Conservation (phyloP, 2,888 invertebrate genomes). For the Pterobdella sp. region DNA sequence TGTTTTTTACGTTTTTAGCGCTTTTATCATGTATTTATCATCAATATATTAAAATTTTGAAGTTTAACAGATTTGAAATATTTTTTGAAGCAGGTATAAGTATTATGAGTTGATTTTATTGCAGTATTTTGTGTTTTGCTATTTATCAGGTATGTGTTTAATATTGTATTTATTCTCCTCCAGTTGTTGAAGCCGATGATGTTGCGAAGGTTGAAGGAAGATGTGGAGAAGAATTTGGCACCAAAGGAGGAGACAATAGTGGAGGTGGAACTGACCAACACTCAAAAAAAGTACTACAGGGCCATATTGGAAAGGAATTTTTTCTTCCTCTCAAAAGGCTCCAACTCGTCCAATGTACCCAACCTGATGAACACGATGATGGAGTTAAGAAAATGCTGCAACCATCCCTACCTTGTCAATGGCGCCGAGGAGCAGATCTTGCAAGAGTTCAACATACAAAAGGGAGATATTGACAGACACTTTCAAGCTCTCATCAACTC, state of each 20-base stretch:
- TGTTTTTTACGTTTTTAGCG: too few relatives aligned
- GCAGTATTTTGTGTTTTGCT: too few relatives aligned
- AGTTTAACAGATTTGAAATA: too few relatives aligned
- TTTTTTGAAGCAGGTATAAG: too few relatives aligned
- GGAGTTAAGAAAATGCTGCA: slow-evolving; percentile 97
- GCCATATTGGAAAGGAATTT: slow-evolving; percentile 97
- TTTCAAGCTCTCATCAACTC: slow-evolving; percentile 72
- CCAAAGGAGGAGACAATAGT: slow-evolving; percentile 99
- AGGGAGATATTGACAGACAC: slow-evolving; percentile 24
- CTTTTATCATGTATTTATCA: too few relatives aligned
- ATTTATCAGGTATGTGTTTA: too few relatives aligned
- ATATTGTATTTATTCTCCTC: too few relatives aligned
- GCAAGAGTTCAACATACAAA: slow-evolving; percentile 32
- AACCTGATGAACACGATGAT: slow-evolving; percentile 99
- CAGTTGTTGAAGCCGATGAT: slow-evolving; percentile 96
- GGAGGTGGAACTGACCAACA: slow-evolving; percentile 96
- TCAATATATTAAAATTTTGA: too few relatives aligned
- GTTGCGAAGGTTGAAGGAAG: slow-evolving; percentile 92
- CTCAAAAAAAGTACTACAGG: slow-evolving; percentile 98
- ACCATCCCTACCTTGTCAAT: slow-evolving; percentile 94
- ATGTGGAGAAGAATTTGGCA: slow-evolving; percentile 94
- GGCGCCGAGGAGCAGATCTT: slow-evolving; percentile 51
- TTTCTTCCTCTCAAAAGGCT: slow-evolving; percentile 86
- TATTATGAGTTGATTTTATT: neutral
- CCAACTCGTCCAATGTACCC: slow-evolving; percentile 72